A percentile compares a stretch with the other conserved stretches of the same genome.
These are phyloP conservation scores for Melangyna quadrimaculata DNA, from an alignment of 2,888 invertebrate species.

Conservation along the genomic window DNA sequence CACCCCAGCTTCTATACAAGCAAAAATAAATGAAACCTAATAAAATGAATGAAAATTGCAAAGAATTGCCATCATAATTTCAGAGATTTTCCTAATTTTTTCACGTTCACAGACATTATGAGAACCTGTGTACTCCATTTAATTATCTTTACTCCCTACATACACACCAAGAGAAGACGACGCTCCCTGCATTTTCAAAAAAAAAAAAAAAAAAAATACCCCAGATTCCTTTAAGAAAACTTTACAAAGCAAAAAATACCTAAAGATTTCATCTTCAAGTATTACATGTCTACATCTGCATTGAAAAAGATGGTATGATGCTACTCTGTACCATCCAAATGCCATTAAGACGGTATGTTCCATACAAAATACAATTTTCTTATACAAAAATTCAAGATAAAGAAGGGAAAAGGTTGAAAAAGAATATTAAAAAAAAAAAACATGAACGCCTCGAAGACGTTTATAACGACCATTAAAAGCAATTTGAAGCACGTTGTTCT, in stretches of 20 bases:
- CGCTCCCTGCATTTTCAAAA: conserved; percentile 43
- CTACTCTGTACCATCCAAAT: conserved; percentile 46
- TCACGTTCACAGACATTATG: conserved; percentile 63
- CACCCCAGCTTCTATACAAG: not conserved
- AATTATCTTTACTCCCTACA: conserved; percentile 45
- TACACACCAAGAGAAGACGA: conserved; percentile 4
- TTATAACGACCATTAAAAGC: conserved; percentile 74
- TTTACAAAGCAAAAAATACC: conserved; percentile 57
- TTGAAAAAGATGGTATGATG: conserved; percentile 44
- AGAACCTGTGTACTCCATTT: conserved; percentile 65
- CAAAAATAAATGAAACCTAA: not conserved
- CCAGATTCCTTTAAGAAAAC: conserved; percentile 52
- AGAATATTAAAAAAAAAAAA: conserved; percentile 41
- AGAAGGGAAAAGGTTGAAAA: conserved; percentile 47
- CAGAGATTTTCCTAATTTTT: conserved; percentile 67
- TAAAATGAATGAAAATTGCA: conserved; percentile 52
- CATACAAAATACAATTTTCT: conserved; percentile 68
- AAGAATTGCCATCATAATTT: conserved; percentile 48
- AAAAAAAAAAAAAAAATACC: conserved; percentile 28
- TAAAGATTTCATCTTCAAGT: not conserved
- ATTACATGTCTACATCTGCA: conserved; percentile 33
- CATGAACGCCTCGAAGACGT: conserved; percentile 66
- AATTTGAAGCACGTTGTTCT: conserved; percentile 75
- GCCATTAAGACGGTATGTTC: conserved; percentile 70
- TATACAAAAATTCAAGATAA: conserved; percentile 63